A percentile compares a stretch with the other conserved stretches of the same genome.
Conservation (phyloP, 2,888 invertebrate species). For the Catocala fraxini region DNA sequence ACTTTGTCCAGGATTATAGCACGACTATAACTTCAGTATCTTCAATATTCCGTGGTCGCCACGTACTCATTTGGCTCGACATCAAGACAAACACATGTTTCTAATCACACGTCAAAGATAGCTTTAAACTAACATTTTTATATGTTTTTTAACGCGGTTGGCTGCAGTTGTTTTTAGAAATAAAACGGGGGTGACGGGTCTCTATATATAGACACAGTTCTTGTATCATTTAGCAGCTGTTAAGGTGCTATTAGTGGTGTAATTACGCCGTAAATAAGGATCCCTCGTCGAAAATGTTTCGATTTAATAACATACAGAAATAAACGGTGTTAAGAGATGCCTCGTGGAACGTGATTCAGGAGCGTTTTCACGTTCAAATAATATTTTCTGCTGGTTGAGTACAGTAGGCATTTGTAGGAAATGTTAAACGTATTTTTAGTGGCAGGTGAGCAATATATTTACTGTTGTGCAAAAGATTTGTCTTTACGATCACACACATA, state of each 20-base stretch:
- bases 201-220: constrained; percentile 40
- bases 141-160: constrained; percentile 53
- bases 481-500: no score
- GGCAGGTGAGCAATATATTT: no score
- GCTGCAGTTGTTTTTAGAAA: constrained; percentile 49
- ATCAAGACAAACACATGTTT: constrained; percentile 50
- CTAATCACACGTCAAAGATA: constrained; percentile 51
- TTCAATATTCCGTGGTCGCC: no score
- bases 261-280: constrained; percentile 23
- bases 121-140: constrained; percentile 53
- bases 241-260: constrained; percentile 23
- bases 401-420: no score
- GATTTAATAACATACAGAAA: constrained; percentile 29
- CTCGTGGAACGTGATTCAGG: neutral
- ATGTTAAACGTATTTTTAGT: no score
- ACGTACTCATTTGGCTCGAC: constrained; percentile 31
- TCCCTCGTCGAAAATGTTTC: constrained; percentile 9
- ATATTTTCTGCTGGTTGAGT: no score
- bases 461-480: no score
- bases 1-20: no score
- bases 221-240: constrained; percentile 39
- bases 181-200: constrained; percentile 37
- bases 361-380: no score
- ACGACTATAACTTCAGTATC: no score
- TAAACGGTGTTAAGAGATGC: constrained; percentile 16